A percentile compares a stretch with the other conserved stretches of the same genome.
These are phyloP conservation scores for Meteorus cinctellus DNA, from an alignment of 2,888 invertebrate species.

Conservation along the genomic window DNA sequence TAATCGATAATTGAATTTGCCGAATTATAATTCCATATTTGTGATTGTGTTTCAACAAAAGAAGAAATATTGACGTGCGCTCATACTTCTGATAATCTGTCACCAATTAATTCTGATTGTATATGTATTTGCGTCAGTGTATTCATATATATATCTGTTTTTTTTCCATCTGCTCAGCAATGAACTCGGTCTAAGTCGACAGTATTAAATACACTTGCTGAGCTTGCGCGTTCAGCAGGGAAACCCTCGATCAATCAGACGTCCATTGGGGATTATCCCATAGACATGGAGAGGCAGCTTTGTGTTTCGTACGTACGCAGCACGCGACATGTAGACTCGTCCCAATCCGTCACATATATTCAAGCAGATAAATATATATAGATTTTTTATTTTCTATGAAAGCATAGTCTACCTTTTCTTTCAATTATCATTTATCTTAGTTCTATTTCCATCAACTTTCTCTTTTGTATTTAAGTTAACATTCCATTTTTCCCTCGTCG, in stretches of 20 bases:
- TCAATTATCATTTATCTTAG: background rate
- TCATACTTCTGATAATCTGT: background rate
- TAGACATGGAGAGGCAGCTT: constrained; percentile 11
- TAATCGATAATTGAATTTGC: background rate
- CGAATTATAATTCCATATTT: background rate
- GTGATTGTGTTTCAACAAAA: background rate
- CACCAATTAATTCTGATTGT: background rate
- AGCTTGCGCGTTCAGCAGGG: constrained; percentile 8
- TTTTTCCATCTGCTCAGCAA: background rate
- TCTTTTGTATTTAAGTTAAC: background rate
- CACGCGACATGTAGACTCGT: background rate
- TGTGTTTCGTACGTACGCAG: constrained; percentile 1
- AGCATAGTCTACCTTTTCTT: background rate
- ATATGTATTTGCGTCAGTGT: background rate
- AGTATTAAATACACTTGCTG: constrained; percentile 11
- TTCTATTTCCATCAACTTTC: background rate
- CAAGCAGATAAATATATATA: background rate
- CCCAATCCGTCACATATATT: background rate
- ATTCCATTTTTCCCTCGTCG: background rate
- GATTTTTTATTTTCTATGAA: background rate
- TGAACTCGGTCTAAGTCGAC: constrained; percentile 8
- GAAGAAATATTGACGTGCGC: background rate
- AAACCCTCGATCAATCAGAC: constrained; percentile 16
- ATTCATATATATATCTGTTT: background rate
- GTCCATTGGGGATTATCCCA: constrained; percentile 13